A percentile compares a stretch with the other conserved stretches of the same genome.
phyloP scores from a whole-genome alignment of 2,888 invertebrate genomes.

The Gortyna flavago region DNA sequence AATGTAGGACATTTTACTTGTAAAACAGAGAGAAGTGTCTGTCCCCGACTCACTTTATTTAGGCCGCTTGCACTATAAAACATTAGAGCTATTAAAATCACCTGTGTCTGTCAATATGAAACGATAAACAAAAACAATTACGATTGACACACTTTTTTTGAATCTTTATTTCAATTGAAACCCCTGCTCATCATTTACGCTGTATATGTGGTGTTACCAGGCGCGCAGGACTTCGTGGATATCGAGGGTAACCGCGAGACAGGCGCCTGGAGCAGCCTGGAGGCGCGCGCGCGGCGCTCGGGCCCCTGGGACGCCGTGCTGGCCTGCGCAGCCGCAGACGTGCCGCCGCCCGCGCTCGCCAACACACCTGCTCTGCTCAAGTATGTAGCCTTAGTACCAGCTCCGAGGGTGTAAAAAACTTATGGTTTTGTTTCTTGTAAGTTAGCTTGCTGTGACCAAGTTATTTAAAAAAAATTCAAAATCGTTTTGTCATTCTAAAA shows the following conservation, averaged over 20 bases:
- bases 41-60: not conserved
- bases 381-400: slow-evolving; percentile 67
- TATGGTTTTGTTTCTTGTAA: not conserved
- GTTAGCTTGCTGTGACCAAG: not conserved
- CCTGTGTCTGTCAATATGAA: not conserved
- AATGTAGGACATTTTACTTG: not conserved
- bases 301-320: slow-evolving; percentile 85
- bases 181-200: not conserved
- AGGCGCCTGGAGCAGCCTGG: slow-evolving; percentile 76
- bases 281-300: slow-evolving; percentile 70
- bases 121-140: not conserved
- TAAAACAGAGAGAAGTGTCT: not conserved
- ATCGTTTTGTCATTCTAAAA: not conserved
- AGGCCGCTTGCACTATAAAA: not conserved
- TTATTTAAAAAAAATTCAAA: not conserved
- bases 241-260: slow-evolving; percentile 63
- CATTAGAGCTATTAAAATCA: not conserved
- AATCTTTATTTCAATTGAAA: not conserved
- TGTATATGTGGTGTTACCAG: slow-evolving; percentile 59
- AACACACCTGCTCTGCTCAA: slow-evolving; percentile 76
- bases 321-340: slow-evolving; percentile 74
- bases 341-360: slow-evolving; percentile 64
- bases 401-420: not conserved
- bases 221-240: slow-evolving; percentile 78
- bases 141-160: not conserved